Evolutionary conservation across 1,140 invertebrate genomes (phyloP).

Genomic region (Temnothorax nylanderi): DNA sequence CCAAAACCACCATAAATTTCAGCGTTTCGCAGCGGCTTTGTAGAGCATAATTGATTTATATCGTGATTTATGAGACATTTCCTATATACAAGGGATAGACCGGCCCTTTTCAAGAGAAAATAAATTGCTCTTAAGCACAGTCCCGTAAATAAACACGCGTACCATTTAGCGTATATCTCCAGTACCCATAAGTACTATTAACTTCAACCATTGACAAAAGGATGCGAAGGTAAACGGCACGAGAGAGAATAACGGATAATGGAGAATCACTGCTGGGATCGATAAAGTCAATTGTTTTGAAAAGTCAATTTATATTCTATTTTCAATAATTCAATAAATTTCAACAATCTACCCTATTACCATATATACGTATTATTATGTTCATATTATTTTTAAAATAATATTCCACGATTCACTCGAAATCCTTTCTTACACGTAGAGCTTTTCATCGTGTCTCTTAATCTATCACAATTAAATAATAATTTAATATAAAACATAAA

Average conservation of each 20-base stretch:
- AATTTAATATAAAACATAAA: not conserved
- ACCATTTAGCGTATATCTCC: conserved; percentile 67
- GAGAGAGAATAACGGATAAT: not conserved
- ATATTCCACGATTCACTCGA: not conserved
- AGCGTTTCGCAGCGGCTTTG: conserved; percentile 28
- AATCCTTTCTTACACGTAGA: not conserved
- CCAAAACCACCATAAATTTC: conserved; percentile 43
- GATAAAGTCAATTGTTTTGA: not conserved
- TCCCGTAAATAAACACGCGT: conserved; percentile 77
- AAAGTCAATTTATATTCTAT: not conserved
- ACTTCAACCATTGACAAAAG: conserved; percentile 74
- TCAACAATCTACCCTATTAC: not conserved
- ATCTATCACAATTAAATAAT: not conserved
- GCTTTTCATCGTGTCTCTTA: not conserved
- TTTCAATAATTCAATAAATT: conserved; percentile 27
- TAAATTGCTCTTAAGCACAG: conserved; percentile 73
- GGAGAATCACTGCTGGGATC: not conserved
- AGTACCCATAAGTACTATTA: conserved; percentile 74
- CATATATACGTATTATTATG: not conserved
- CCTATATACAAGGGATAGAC: conserved; percentile 33
- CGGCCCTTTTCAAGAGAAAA: conserved; percentile 65
- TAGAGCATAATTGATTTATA: conserved; percentile 57
- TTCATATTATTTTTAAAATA: not conserved
- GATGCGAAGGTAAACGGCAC: conserved; percentile 18
- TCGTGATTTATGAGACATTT: conserved; percentile 48